Base-by-base conservation (phyloP, 2,888 invertebrate species). In the Heliconius sara region DNA sequence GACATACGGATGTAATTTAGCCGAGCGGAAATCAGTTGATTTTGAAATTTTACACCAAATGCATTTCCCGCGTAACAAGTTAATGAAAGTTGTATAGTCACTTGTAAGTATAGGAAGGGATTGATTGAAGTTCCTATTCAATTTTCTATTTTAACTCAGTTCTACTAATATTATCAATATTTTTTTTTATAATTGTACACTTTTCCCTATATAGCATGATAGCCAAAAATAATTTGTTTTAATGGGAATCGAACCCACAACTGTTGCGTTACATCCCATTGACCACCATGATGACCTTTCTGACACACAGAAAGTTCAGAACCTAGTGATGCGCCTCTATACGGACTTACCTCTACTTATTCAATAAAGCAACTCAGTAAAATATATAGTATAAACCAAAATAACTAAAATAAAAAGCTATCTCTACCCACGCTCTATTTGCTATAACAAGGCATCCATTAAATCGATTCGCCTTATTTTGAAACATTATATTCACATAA, bases 21-120 rank as follows among this genome's bases (percentile, higher is more conserved):
- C 34, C n/a, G 6, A 34, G 34, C 34, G 73, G 73, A 73, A 73
- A 60, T 60, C n/a, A 60, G 3, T n/a, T 34, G 10, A 60, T 60
- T 60, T 73, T 73, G 73, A 60, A 73, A 73, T 73, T 73, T 60
- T 73, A 73, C 57, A 73, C 73, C 57, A 60, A 57, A 73, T 34
- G 34, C 73, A 73, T 73, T 73, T 73, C 73, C 73, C 73, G 30
- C 34, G 27, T 39, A 73, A 73, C 73, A 73, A 73, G 60, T 73
- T 60, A 73, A 60, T 73, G 73, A 73, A 73, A 73, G 73, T 73
- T 73, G 60, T 73, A 73, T 73, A 60, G 30, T 57, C 12, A 39
- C 16, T 47, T 34, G 60, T n/a, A 12, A 60, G n/a, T 60, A 65
- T n/a, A 39, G 60, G 73, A 73, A 73, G 73, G 73, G 60, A 60